phyloP scores from a whole-genome alignment of 53 echinoderm and acorn worm genomes.

The Patiria pectinifera region DNA sequence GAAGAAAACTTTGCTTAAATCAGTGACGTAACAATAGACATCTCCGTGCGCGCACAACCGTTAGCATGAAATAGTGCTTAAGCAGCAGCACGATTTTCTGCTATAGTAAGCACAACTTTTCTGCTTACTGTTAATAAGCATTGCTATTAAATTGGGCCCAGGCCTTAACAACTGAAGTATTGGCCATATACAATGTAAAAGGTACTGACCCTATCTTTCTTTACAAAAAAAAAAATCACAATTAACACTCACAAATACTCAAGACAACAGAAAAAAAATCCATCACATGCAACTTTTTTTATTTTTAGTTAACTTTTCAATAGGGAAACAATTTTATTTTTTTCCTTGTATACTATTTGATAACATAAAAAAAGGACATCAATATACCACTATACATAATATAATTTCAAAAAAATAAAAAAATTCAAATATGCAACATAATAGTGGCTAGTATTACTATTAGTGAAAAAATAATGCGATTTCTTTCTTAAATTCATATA shows the following conservation, averaged over 20 bases:
- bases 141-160: too few relatives aligned
- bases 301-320: conserved; percentile 39
- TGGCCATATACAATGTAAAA: too few relatives aligned
- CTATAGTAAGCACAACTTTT: too few relatives aligned
- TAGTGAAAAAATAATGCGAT: conserved; percentile 50
- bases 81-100: too few relatives aligned
- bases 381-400: conserved; percentile 42
- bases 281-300: conserved; percentile 52
- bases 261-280: neutral
- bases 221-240: too few relatives aligned
- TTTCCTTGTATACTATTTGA: conserved; percentile 2
- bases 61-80: too few relatives aligned
- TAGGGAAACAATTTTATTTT: conserved; percentile 23
- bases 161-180: too few relatives aligned
- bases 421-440: conserved; percentile 54
- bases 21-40: too few relatives aligned
- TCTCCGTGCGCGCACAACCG: too few relatives aligned
- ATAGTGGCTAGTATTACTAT: conserved; percentile 39
- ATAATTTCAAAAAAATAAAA: conserved; percentile 32
- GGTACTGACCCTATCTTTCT: too few relatives aligned
- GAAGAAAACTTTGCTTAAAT: too few relatives aligned
- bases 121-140: too few relatives aligned
- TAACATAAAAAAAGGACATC: conserved; percentile 41
- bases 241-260: neutral
- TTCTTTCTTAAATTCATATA: conserved; percentile 23